Evolutionary conservation across 2,888 invertebrate genomes (phyloP).

Genomic region (Alloscopus bannaensis): DNA sequence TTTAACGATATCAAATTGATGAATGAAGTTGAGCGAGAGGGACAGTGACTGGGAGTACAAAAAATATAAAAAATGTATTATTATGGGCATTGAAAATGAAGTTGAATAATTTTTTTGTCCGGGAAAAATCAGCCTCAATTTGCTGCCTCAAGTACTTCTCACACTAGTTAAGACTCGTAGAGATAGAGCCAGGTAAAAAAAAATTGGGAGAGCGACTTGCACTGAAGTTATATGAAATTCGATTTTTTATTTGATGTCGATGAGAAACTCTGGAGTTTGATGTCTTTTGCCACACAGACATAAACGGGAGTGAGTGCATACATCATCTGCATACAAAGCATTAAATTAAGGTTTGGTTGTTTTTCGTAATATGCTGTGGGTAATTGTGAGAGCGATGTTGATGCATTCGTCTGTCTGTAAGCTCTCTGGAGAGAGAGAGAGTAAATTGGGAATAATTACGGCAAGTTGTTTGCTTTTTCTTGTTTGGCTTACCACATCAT

Average conservation of each 20-base stretch:
- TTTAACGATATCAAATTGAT: not conserved
- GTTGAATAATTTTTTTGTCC: slow-evolving; percentile 74
- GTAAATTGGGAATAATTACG: slow-evolving; percentile 64
- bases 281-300: not conserved
- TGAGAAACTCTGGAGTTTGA: not conserved
- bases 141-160: slow-evolving; percentile 44
- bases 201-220: not conserved
- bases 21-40: not conserved
- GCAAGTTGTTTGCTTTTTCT: slow-evolving; percentile 33
- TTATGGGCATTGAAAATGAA: not conserved
- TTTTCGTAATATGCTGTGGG: slow-evolving; percentile 48
- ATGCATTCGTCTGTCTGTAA: no score
- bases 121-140: slow-evolving; percentile 75
- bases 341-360: no score
- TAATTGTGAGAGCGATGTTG: slow-evolving; percentile 48
- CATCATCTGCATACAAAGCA: slow-evolving; percentile 31
- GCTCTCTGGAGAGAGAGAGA: no score
- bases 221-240: not conserved
- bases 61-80: slow-evolving; percentile 21
- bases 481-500: no score
- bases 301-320: no score
- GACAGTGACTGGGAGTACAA: not conserved
- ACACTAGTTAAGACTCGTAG: slow-evolving; percentile 9
- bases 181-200: not conserved
- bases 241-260: not conserved